These are phyloP conservation scores for Borostomias antarcticus DNA, from an alignment of 2,797 vertebrate genomes.

Conservation along the genomic window DNA sequence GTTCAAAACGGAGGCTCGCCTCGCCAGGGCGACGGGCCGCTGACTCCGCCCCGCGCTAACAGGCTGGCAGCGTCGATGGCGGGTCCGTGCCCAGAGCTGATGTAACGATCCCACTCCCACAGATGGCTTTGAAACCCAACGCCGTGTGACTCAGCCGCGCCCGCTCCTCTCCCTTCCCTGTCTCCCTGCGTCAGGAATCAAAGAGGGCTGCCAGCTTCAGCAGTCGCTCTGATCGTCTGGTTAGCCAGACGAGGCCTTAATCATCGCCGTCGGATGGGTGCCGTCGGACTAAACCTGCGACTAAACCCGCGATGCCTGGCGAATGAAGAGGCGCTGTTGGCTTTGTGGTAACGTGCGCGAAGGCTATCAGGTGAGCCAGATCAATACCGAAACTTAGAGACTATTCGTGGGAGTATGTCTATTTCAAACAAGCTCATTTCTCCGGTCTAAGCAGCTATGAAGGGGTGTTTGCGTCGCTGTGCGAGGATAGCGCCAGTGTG, in stretches of 20 bases:
- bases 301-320: not conserved
- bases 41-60: slow-evolving; percentile 34
- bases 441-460: not conserved
- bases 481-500: not conserved
- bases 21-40: slow-evolving; percentile 36
- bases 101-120: slow-evolving; percentile 51
- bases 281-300: too few relatives aligned
- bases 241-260: not conserved
- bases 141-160: slow-evolving; percentile 16
- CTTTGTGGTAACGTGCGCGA: not conserved
- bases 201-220: slow-evolving; percentile 31
- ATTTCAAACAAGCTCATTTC: not conserved
- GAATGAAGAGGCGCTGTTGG: not conserved
- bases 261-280: not conserved
- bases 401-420: not conserved
- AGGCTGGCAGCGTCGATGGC: slow-evolving; percentile 20
- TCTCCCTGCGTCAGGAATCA: slow-evolving; percentile 4
- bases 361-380: slow-evolving; percentile 44
- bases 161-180: slow-evolving; percentile 11
- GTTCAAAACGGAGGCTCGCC: slow-evolving; percentile 22
- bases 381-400: too few relatives aligned
- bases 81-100: slow-evolving; percentile 51
- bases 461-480: not conserved
- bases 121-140: slow-evolving; percentile 53
- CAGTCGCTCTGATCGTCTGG: not conserved